These are phyloP conservation scores for Cryptoblepharus egeriae DNA, from an alignment of 2,797 vertebrate genomes.

Conservation along the genomic window DNA sequence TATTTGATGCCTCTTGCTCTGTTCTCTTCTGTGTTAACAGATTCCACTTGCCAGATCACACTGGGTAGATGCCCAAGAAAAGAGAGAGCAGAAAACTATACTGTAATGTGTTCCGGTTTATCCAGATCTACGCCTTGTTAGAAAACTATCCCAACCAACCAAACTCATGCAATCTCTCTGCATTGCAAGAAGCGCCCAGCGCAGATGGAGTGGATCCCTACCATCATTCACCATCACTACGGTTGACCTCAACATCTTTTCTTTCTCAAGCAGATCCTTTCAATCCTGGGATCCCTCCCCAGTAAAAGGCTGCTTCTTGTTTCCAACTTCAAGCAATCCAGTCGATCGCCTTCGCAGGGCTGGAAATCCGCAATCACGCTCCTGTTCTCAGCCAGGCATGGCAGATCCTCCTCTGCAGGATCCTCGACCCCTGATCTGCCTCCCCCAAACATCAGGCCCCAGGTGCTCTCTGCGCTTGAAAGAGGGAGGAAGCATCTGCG, in stretches of 20 bases:
- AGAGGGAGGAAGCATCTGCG: no score
- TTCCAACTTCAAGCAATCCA: no score
- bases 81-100: not conserved
- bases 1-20: not conserved
- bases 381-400: no score
- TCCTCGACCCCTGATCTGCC: not conserved
- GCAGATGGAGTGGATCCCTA: not conserved
- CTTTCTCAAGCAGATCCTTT: not conserved
- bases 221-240: not conserved
- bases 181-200: not conserved
- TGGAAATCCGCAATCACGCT: not conserved
- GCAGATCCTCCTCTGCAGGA: not conserved
- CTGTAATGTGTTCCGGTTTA: conserved; percentile 29
- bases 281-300: not conserved
- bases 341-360: not conserved
- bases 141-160: not conserved
- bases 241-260: no score
- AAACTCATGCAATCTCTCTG: no score
- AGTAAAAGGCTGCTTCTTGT: not conserved
- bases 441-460: not conserved
- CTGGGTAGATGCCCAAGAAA: not conserved
- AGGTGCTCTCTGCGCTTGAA: not conserved
- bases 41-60: not conserved
- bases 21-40: not conserved
- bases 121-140: conserved; percentile 27